Base-by-base conservation (phyloP, 1,140 invertebrate species). In the Trichonephila inaurata region DNA sequence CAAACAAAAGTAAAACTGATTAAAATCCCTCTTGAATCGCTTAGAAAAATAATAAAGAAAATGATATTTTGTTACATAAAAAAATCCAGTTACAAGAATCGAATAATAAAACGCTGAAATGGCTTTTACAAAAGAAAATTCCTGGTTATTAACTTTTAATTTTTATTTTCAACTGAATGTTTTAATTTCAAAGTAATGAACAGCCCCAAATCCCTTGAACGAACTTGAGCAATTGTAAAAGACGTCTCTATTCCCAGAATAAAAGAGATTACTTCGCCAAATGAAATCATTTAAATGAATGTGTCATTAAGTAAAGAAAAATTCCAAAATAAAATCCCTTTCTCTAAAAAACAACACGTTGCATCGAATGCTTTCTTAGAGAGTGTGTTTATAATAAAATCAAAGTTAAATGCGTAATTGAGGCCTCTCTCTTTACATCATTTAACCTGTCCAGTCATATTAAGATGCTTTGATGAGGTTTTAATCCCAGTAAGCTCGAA, bases 381-480 rank as follows among this genome's bases (percentile, higher is more conserved):
- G 19, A 51, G 19, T 69, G 33, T 28, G 33, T 44, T 87, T 40
- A 24, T 83, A 89, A 89, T 64, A 24, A 89, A 69, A 69, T 89
- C 33, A 72, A 72, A 44, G 64, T 44, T 44, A 72, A 89, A 19
- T 19, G 33, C 44, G 24, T 89, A 89, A 83, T 83, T 81, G 60
- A 61, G 61, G 51, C 24, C 51, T 51, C 10, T 51, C 51, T 51
- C 51, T 51, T 5, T 44, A 40, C 90, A 83, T 85, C 90, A 91
- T 91, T 91, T 91, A 91, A 91, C 90, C 90, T 77, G 90, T 91
- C 90, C 40, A n/a, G 12, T 64, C 21, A 44, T 61, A 83, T 91
- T 91, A 83, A 58, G 61, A 28, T 91, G 33, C 28, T 64, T 60
- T 83, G 81, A 91, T 83, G 90, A 91, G 21, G 60, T 91, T 91